phyloP scores from a whole-genome alignment of 2,888 invertebrate genomes.

The Oscheius myriophilus region DNA sequence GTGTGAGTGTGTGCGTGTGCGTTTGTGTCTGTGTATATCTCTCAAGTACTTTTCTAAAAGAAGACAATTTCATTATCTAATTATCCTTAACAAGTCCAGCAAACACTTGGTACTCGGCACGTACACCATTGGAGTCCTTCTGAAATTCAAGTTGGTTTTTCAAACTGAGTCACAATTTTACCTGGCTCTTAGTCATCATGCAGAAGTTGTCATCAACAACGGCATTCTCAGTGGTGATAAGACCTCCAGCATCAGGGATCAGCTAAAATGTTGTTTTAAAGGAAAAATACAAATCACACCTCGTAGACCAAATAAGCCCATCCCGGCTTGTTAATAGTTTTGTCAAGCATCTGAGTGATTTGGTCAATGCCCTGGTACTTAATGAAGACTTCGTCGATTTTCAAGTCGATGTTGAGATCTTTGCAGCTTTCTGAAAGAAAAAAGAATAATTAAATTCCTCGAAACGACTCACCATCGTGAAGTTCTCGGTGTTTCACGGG shows the following conservation, averaged over 20 bases:
- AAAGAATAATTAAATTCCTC: no score
- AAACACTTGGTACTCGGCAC: slow-evolving; percentile 13
- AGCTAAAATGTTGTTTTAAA: slow-evolving; percentile 29
- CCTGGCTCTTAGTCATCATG: slow-evolving; percentile 34
- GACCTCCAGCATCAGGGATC: slow-evolving; percentile 34
- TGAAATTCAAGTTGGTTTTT: slow-evolving; percentile 87
- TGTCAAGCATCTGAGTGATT: slow-evolving; percentile 42
- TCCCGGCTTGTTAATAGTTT: slow-evolving; percentile 47
- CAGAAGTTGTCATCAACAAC: slow-evolving; percentile 48
- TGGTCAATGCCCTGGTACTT: slow-evolving; percentile 38
- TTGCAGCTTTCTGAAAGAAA: slow-evolving; percentile 47
- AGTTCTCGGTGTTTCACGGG: slow-evolving; percentile 1
- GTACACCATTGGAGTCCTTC: slow-evolving; percentile 76
- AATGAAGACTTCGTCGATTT: slow-evolving; percentile 38
- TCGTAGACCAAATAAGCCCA: slow-evolving; percentile 51
- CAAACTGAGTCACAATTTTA: background rate
- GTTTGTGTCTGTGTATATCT: no score
- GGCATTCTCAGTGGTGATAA: slow-evolving; percentile 42
- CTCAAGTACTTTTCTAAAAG: no score
- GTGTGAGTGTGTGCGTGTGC: no score
- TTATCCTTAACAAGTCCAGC: background rate
- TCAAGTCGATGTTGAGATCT: slow-evolving; percentile 33
- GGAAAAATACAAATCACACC: slow-evolving; percentile 17
- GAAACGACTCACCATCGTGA: slow-evolving; percentile 11
- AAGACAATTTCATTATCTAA: no score